These are phyloP conservation scores for Todiramphus chloris DNA, from an alignment of 2,113 vertebrate genomes.

Conservation along the genomic window DNA sequence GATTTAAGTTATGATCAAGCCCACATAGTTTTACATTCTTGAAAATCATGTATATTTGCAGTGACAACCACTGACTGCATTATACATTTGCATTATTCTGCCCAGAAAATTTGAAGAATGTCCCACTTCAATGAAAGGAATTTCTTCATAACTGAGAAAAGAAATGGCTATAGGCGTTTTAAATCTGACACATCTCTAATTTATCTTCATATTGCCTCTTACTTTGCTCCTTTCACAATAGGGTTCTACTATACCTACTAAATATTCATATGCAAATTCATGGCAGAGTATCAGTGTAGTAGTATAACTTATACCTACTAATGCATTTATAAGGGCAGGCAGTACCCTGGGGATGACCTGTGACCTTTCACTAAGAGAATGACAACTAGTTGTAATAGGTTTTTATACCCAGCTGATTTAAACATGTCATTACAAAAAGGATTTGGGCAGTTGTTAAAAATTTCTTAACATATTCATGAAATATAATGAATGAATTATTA, in stretches of 20 bases:
- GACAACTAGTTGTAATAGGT: background rate
- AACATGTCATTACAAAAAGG: slow-evolving; percentile 14
- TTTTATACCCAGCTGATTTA: slow-evolving; percentile 40
- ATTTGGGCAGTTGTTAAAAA: slow-evolving; percentile 39
- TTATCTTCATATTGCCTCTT: background rate
- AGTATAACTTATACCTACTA: slow-evolving; percentile 5
- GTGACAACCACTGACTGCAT: background rate
- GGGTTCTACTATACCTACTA: background rate
- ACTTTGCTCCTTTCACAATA: background rate
- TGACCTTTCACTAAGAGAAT: slow-evolving; percentile 33
- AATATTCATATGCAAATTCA: slow-evolving; percentile 26
- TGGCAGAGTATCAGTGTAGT: background rate
- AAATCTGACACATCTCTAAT: background rate
- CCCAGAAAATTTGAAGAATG: background rate
- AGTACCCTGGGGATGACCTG: slow-evolving; percentile 34
- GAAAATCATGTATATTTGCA: background rate
- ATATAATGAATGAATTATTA: slow-evolving; percentile 48
- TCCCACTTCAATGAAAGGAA: background rate
- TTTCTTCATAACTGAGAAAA: background rate
- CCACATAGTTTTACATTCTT: background rate
- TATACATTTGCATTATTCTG: background rate
- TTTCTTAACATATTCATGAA: slow-evolving; percentile 38
- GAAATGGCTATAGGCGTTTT: background rate
- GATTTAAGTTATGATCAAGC: background rate
- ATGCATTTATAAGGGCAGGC: background rate